Conservation (phyloP, 2,797 vertebrate genomes). For the Molothrus ater region DNA sequence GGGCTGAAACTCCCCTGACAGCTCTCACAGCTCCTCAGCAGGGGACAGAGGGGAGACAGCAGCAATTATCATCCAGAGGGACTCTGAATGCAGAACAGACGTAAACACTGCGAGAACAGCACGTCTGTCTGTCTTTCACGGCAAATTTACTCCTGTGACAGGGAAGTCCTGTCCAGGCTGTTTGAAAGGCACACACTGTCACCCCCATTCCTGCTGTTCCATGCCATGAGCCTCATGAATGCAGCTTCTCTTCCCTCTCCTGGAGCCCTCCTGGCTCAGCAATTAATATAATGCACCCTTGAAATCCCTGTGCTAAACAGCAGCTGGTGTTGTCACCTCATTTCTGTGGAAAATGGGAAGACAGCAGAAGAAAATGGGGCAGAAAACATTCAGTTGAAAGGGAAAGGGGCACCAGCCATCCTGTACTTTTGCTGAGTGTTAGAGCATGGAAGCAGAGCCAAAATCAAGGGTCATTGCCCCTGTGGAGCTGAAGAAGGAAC, state of each 20-base stretch:
- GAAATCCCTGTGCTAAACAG: neutral
- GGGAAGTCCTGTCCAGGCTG: neutral
- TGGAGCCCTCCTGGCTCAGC: neutral
- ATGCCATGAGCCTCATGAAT: neutral
- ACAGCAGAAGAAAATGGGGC: slow-evolving; percentile 2
- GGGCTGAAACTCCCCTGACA: neutral
- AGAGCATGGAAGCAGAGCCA: neutral
- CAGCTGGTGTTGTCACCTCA: slow-evolving; percentile 9
- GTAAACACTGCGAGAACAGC: neutral
- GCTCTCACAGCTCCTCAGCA: neutral
- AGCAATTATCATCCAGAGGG: slow-evolving; percentile 38
- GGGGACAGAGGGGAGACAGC: neutral
- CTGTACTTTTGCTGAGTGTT: neutral
- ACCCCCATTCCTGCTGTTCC: neutral
- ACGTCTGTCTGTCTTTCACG: neutral
- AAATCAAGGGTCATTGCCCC: neutral
- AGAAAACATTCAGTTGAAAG: neutral
- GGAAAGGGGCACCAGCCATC: neutral
- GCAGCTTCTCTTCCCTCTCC: neutral
- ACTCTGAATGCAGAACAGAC: neutral
- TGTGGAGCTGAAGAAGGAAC: neutral
- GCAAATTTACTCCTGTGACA: neutral
- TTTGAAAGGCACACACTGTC: neutral
- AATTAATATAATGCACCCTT: neutral
- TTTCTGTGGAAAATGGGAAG: neutral